These are phyloP conservation scores for Periophthalmus modestus DNA, from an alignment of 2,113 vertebrate species.

Conservation along the genomic window DNA sequence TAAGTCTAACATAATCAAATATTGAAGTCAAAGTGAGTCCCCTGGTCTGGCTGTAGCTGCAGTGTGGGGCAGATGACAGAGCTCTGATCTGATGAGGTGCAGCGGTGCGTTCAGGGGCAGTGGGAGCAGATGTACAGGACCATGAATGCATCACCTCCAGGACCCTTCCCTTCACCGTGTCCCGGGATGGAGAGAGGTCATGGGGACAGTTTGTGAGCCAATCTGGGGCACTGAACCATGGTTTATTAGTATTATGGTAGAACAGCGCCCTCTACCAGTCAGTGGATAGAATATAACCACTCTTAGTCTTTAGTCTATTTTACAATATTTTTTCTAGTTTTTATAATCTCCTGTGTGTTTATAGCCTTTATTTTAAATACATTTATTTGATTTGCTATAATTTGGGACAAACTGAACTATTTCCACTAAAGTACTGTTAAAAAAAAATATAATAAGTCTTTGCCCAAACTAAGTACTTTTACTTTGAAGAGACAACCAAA, in stretches of 20 bases:
- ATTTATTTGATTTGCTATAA: no score
- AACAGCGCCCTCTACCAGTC: not conserved
- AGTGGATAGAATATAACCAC: not conserved
- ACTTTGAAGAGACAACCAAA: no score
- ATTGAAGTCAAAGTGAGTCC: not conserved
- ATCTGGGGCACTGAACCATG: conserved; percentile 3
- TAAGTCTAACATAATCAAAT: no score
- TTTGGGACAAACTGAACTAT: no score
- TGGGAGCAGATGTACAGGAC: conserved; percentile 30
- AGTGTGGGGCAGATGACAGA: conserved; percentile 15
- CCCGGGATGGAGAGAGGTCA: conserved; percentile 10
- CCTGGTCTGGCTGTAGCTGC: not conserved
- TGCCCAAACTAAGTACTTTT: no score
- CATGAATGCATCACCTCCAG: conserved; percentile 21
- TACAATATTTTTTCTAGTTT: no score
- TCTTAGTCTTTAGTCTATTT: no score
- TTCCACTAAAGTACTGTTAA: no score
- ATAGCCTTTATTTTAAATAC: no score
- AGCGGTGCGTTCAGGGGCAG: conserved; percentile 32
- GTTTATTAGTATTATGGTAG: not conserved
- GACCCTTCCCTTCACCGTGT: conserved; percentile 25
- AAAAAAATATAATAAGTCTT: no score
- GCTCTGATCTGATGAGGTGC: conserved; percentile 20
- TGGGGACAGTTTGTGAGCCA: conserved; percentile 15
- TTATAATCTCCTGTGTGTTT: no score